Base-by-base conservation (phyloP, 2,797 vertebrate genomes). In the Pagetopsis macropterus region DNA sequence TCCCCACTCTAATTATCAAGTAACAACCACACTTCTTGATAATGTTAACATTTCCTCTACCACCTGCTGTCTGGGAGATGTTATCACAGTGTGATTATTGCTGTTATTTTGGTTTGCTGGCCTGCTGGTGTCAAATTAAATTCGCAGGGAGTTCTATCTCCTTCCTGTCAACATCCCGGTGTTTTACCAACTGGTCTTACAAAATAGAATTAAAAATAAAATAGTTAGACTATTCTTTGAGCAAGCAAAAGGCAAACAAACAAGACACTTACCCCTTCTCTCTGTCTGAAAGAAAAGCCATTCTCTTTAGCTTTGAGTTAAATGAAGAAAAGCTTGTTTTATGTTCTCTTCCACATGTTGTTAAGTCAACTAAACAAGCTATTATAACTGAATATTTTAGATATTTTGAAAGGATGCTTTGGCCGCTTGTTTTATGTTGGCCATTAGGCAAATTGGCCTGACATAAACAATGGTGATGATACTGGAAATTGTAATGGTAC, bases 51-150 rank as follows among this genome's bases (percentile, higher is more conserved):
- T 56, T 9, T 19, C 1, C 0, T 72, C 43, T 78, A 46, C 59
- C 65, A 76, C 46, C 23, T 19, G n/a, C 51, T 71, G 67, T 73
- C 12, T 61, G 37, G 21, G 23, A 69, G 48, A 23, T 2, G 2
- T 65, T 65, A 70, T 52, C 41, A 57, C 66, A 33, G 51, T 61
- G 56, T 51, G 72, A 81, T 67, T 73, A 71, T 66, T 72, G 64
- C 75, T 75, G 75, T 84, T 87, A 78, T 44, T 72, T 79, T 75
- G 17, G 63, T 63, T 61, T 69, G 48, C 61, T 37, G 33, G 33
- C 33, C 7, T 48, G 68, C 64, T 68, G 64, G 45, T 79, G 67
- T 81, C 72, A 68, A 66, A 60, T 27, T 11, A 55, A 27, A 17
- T 37, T 11, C 54, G 48, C 55, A 16, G 54, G 17, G 41, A 65